phyloP scores from a whole-genome alignment of 2,797 vertebrate genomes.

The Bovichtus variegatus region DNA sequence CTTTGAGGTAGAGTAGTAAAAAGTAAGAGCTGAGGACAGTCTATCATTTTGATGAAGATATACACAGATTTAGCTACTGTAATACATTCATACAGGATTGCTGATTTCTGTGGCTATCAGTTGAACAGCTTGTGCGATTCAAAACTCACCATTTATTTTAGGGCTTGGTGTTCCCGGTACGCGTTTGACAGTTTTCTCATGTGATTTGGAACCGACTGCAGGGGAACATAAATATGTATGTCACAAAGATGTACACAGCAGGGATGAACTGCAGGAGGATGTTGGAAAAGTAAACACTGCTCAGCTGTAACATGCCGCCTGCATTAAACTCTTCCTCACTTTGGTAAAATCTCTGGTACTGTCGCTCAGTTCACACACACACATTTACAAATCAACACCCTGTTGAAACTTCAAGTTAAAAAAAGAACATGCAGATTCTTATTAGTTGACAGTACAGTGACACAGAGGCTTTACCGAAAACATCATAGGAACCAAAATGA shows the following conservation, averaged over 20 bases:
- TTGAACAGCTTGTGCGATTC: conserved; percentile 28
- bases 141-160: conserved; percentile 92
- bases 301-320: conserved; percentile 35
- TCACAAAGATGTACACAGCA: conserved; percentile 56
- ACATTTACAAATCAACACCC: conserved; percentile 31
- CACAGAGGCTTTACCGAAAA: neutral
- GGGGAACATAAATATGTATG: conserved; percentile 72
- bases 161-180: conserved; percentile 93
- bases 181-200: conserved; percentile 92
- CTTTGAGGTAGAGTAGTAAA: neutral
- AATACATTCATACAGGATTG: neutral
- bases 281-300: conserved; percentile 42
- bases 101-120: conserved; percentile 12
- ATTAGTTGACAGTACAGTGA: conserved; percentile 5
- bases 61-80: neutral
- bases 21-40: neutral
- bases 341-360: conserved; percentile 13
- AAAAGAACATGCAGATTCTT: conserved; percentile 13
- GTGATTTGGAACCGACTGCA: conserved; percentile 93
- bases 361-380: conserved; percentile 10
- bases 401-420: neutral
- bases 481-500: conserved; percentile 2
- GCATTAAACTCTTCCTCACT: conserved; percentile 26
- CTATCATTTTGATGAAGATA: neutral
- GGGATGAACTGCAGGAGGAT: conserved; percentile 41